Percentiles rank a stretch among this genome's conserved stretches.
These are phyloP conservation scores for Aleiodes leptofemur DNA, from an alignment of 2,888 invertebrate genomes.

Conservation along the genomic window DNA sequence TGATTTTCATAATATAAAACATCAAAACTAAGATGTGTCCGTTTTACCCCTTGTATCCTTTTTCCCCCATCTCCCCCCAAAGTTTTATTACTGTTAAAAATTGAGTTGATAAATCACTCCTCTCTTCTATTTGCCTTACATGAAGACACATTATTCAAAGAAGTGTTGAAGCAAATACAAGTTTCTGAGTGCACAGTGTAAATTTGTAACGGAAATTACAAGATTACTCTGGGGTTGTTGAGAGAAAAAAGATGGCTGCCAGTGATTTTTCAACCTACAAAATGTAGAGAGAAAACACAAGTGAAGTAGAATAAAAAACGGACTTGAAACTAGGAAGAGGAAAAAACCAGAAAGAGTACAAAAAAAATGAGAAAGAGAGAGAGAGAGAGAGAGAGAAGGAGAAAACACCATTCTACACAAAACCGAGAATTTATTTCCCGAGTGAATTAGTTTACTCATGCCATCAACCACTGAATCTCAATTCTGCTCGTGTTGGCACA, in stretches of 20 bases:
- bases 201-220: constrained; percentile 55
- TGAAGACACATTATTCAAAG: neutral
- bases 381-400: constrained; percentile 46
- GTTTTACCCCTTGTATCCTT: too few relatives aligned
- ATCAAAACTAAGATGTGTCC: too few relatives aligned
- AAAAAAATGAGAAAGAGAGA: constrained; percentile 31
- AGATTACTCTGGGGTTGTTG: constrained; percentile 57
- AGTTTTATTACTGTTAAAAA: too few relatives aligned
- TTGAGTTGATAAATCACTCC: too few relatives aligned
- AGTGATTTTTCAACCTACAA: constrained; percentile 48
- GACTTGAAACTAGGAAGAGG: neutral
- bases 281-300: constrained; percentile 35
- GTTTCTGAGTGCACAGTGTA: constrained; percentile 25
- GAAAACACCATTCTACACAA: neutral
- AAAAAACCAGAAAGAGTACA: neutral
- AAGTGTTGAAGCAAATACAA: constrained; percentile 17
- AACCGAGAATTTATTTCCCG: constrained; percentile 51
- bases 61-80: too few relatives aligned
- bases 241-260: constrained; percentile 38
- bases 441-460: constrained; percentile 48
- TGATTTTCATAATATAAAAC: too few relatives aligned
- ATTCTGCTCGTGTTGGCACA: neutral
- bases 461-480: constrained; percentile 22
- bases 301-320: constrained; percentile 43
- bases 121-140: too few relatives aligned